phyloP scores from a whole-genome alignment of 2,888 invertebrate species.

The Crepidodera aurea region DNA sequence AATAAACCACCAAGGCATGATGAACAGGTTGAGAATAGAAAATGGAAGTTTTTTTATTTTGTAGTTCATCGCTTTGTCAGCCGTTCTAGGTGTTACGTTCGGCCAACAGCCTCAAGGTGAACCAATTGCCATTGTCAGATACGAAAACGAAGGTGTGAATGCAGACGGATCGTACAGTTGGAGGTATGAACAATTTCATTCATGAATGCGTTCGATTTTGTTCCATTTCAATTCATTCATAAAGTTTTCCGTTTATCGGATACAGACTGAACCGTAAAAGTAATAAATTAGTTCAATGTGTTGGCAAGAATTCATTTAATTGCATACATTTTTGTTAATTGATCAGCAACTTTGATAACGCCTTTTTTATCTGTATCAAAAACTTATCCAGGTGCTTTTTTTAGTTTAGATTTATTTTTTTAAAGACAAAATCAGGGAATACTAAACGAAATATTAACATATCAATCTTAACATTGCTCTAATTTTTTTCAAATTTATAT shows the following conservation, averaged over 20 bases:
- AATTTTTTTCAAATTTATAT: neutral
- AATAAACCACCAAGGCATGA: too few relatives aligned
- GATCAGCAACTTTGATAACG: too few relatives aligned
- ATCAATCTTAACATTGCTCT: neutral
- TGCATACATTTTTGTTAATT: neutral
- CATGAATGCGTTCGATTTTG: neutral
- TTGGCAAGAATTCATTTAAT: neutral
- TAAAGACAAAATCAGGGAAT: neutral
- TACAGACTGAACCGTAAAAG: too few relatives aligned
- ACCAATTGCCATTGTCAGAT: constrained; percentile 68
- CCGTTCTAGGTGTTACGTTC: constrained; percentile 6
- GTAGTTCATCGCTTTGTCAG: constrained; percentile 16
- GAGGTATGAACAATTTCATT: constrained; percentile 28
- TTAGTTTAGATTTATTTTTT: neutral
- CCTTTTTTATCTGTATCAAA: too few relatives aligned
- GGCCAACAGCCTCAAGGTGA: constrained; percentile 48
- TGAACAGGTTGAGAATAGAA: too few relatives aligned
- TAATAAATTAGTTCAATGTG: neutral
- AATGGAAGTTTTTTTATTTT: too few relatives aligned
- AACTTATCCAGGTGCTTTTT: too few relatives aligned
- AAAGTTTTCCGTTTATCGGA: too few relatives aligned
- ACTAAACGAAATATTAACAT: neutral
- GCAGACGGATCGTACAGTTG: constrained; percentile 67
- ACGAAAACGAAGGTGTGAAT: constrained; percentile 70
- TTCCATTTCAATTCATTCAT: too few relatives aligned